phyloP scores from a whole-genome alignment of 2,888 invertebrate genomes.

The Pyrrhia umbra region DNA sequence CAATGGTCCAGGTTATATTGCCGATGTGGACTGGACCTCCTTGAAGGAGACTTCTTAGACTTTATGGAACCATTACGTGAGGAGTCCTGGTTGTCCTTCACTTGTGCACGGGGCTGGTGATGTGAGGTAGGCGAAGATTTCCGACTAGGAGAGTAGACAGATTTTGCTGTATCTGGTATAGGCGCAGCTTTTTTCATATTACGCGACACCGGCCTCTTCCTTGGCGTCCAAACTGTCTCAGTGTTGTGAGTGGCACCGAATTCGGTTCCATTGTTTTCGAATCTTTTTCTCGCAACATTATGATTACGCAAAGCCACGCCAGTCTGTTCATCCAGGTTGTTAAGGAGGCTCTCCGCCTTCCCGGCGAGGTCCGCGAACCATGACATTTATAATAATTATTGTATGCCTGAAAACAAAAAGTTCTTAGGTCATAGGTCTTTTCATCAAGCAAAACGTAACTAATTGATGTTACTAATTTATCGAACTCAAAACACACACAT shows the following conservation, averaged over 20 bases:
- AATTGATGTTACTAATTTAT: neutral
- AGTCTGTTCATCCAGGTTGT: conserved; percentile 93
- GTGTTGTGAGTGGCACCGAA: conserved; percentile 46
- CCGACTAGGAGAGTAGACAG: conserved; percentile 62
- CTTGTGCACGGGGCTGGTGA: conserved; percentile 57
- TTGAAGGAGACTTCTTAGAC: conserved; percentile 64
- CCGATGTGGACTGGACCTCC: conserved; percentile 61
- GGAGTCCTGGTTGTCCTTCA: conserved; percentile 64
- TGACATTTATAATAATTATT: conserved; percentile 88
- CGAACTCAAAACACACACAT: conserved; percentile 14
- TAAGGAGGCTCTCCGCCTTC: conserved; percentile 93
- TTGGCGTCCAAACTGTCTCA: conserved; percentile 69
- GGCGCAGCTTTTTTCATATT: conserved; percentile 67
- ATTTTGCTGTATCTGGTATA: conserved; percentile 68
- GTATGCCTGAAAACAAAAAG: conserved; percentile 62
- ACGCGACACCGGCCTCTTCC: conserved; percentile 64
- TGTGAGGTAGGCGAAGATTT: conserved; percentile 64
- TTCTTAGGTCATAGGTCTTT: neutral
- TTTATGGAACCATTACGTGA: conserved; percentile 48
- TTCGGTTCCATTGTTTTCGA: conserved; percentile 63
- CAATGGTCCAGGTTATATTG: conserved; percentile 71
- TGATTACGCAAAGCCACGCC: conserved; percentile 91
- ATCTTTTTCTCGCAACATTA: conserved; percentile 72
- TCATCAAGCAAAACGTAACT: neutral
- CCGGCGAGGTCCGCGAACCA: conserved; percentile 94